These are phyloP conservation scores for Diarsia dahlii DNA, from an alignment of 2,888 invertebrate genomes.

Conservation along the genomic window DNA sequence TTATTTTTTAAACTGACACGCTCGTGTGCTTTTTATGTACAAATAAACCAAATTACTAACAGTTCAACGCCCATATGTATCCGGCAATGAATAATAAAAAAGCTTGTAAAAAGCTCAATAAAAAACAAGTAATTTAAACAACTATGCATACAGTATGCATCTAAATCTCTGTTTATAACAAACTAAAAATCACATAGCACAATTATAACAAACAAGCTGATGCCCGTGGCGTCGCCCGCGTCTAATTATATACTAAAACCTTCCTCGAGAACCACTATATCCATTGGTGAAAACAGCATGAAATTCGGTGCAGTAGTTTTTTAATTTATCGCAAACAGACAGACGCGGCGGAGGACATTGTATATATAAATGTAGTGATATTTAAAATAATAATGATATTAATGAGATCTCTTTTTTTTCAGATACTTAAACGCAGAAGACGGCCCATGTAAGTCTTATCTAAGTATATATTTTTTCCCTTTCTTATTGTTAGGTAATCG, in stretches of 20 bases:
- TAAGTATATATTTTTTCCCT: no score
- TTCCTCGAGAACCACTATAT: no score
- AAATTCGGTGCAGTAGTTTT: no score
- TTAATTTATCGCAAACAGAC: no score
- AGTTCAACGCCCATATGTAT: not conserved
- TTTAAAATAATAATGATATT: not conserved
- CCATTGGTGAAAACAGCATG: no score
- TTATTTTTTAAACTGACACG: not conserved
- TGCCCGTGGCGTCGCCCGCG: no score
- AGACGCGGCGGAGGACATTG: no score
- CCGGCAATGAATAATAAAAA: not conserved
- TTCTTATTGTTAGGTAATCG: not conserved
- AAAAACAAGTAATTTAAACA: not conserved
- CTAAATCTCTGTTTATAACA: not conserved
- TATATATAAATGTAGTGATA: no score
- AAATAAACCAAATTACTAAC: not conserved
- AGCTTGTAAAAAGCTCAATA: not conserved
- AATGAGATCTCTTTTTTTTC: not conserved
- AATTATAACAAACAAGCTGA: not conserved
- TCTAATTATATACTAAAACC: no score
- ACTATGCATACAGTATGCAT: not conserved
- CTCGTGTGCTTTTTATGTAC: not conserved
- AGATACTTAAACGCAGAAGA: slow-evolving; percentile 1
- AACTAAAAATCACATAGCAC: not conserved
- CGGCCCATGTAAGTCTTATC: not conserved